Evolutionary conservation across 1,140 invertebrate species (phyloP).

Genomic region (Hylaeus anthracinus): DNA sequence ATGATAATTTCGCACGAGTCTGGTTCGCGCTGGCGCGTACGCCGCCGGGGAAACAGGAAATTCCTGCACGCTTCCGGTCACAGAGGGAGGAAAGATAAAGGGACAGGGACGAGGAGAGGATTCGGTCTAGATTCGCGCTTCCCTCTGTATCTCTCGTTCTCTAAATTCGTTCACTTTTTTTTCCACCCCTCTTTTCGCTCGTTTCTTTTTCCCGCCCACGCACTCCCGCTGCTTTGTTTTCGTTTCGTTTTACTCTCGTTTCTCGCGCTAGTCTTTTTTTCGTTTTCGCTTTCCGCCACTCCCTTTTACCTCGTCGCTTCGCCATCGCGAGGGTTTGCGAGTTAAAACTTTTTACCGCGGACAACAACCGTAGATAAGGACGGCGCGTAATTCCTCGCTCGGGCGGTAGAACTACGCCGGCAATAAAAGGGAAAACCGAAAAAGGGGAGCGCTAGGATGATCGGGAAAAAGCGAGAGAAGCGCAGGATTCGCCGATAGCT

Average conservation of each 20-base stretch:
- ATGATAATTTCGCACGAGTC: background rate
- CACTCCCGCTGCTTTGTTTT: background rate
- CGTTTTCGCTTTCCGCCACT: background rate
- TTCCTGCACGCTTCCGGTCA: conserved; percentile 31
- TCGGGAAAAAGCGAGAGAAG: background rate
- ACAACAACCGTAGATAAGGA: conserved; percentile 47
- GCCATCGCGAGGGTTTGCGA: conserved; percentile 20
- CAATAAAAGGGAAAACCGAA: conserved; percentile 26
- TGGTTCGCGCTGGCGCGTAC: background rate
- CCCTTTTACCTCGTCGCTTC: background rate
- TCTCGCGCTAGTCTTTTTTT: background rate
- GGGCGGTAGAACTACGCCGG: conserved; percentile 2
- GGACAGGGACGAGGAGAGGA: conserved; percentile 11
- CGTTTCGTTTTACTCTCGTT: conserved; percentile 1
- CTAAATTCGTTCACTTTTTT: conserved; percentile 21
- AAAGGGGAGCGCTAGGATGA: background rate
- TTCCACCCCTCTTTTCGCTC: background rate
- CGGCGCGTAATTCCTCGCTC: conserved; percentile 44
- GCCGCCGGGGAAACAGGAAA: conserved; percentile 24
- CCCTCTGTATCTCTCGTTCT: conserved; percentile 18
- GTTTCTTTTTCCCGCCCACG: background rate
- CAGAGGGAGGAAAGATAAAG: conserved; percentile 6
- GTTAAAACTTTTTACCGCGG: conserved; percentile 48
- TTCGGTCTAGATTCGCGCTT: conserved; percentile 36
- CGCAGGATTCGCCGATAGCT: conserved; percentile 28